Percentiles rank a stretch among this genome's conserved stretches.
Conservation (phyloP, 2,113 vertebrate species). For the Gadus chalcogrammus region DNA sequence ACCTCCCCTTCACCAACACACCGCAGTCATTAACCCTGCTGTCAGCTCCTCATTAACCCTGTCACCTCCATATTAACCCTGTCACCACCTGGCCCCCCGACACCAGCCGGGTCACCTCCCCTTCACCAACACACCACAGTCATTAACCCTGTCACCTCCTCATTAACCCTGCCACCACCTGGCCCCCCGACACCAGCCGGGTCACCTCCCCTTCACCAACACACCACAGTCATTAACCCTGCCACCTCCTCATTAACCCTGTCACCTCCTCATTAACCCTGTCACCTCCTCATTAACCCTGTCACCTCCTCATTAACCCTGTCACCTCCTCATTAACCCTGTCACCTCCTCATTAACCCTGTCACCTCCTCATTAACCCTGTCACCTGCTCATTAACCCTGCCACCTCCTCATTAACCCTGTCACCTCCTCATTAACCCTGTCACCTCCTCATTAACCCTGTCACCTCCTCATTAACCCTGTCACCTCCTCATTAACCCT, state of each 20-base stretch:
- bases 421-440: constrained; percentile 54
- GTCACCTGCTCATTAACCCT: background rate
- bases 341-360: too few relatives aligned
- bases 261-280: too few relatives aligned
- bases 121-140: constrained; percentile 59
- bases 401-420: constrained; percentile 26
- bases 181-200: constrained; percentile 76
- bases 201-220: constrained; percentile 74
- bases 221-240: constrained; percentile 14
- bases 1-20: constrained; percentile 73
- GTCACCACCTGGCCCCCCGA: constrained; percentile 70
- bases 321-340: constrained; percentile 54
- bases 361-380: constrained; percentile 54
- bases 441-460: too few relatives aligned
- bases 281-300: constrained; percentile 54
- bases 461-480: constrained; percentile 54
- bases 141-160: background rate
- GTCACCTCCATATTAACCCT: too few relatives aligned
- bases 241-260: background rate
- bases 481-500: too few relatives aligned
- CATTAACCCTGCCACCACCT: constrained; percentile 71
- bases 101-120: constrained; percentile 76
- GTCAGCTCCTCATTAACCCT: background rate
- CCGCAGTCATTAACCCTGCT: constrained; percentile 3
- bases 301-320: too few relatives aligned